A percentile compares a stretch with the other conserved stretches of the same genome.
Conservation (phyloP, 2,888 invertebrate genomes). For the Drosophila atripex region DNA sequence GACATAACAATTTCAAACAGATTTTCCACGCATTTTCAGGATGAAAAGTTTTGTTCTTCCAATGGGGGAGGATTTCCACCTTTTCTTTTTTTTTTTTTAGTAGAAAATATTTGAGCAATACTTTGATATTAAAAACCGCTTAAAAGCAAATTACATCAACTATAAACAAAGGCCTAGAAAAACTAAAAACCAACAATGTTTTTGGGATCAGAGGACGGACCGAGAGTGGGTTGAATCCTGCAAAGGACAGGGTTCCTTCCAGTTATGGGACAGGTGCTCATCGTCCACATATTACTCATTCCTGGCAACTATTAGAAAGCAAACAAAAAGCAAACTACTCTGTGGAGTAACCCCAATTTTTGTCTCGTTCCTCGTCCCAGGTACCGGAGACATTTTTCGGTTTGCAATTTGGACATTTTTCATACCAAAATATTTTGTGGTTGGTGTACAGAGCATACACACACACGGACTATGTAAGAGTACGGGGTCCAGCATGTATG, state of each 20-base stretch:
- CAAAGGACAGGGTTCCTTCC: conserved; percentile 35
- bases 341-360: conserved; percentile 20
- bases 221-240: conserved; percentile 11
- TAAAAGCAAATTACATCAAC: conserved; percentile 70
- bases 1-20: conserved; percentile 76
- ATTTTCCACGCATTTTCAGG: conserved; percentile 57
- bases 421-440: conserved; percentile 56
- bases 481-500: neutral
- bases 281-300: conserved; percentile 13
- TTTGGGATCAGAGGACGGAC: conserved; percentile 19
- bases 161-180: conserved; percentile 35
- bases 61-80: conserved; percentile 4
- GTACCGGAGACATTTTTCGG: conserved; percentile 46
- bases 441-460: neutral
- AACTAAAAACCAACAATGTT: conserved; percentile 54
- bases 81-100: conserved; percentile 12
- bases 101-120: conserved; percentile 57
- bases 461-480: neutral
- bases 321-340: conserved; percentile 50
- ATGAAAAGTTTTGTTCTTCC: conserved; percentile 14
- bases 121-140: conserved; percentile 72
- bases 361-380: conserved; percentile 2
- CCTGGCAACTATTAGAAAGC: conserved; percentile 44
- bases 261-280: conserved; percentile 53
- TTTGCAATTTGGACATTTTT: conserved; percentile 60